These are phyloP conservation scores for Drosophila santomea DNA, from an alignment of 1,140 invertebrate species.

Conservation along the genomic window DNA sequence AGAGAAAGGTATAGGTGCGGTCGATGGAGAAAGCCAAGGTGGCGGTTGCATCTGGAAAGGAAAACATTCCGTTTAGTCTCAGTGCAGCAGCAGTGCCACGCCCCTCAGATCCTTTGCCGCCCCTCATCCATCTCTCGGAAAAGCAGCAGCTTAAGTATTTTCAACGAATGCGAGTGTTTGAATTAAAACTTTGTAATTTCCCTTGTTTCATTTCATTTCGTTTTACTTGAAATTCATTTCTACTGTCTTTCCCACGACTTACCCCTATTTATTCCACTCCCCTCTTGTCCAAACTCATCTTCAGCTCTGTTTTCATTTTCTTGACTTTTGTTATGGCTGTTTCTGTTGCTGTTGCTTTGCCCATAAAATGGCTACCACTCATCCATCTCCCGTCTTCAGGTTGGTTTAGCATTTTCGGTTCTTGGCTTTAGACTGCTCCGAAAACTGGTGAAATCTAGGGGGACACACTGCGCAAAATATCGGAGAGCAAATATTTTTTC, in stretches of 20 bases:
- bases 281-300: slow-evolving; percentile 22
- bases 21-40: slow-evolving; percentile 20
- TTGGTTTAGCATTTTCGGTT: slow-evolving; percentile 54
- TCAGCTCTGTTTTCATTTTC: slow-evolving; percentile 54
- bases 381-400: slow-evolving; percentile 61
- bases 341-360: slow-evolving; percentile 25
- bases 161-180: slow-evolving; percentile 80
- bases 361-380: slow-evolving; percentile 60
- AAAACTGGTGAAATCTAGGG: slow-evolving; percentile 4
- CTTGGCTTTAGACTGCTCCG: slow-evolving; percentile 32
- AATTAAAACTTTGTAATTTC: slow-evolving; percentile 84
- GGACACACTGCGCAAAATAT: neutral
- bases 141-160: slow-evolving; percentile 79
- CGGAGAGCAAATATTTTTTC: no score
- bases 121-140: slow-evolving; percentile 24
- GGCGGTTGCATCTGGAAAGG: slow-evolving; percentile 49
- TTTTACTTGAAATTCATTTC: slow-evolving; percentile 80
- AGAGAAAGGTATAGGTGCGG: neutral
- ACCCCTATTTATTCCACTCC: slow-evolving; percentile 20
- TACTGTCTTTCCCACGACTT: slow-evolving; percentile 52
- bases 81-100: slow-evolving; percentile 22
- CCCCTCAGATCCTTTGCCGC: neutral
- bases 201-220: slow-evolving; percentile 83
- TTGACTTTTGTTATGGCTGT: slow-evolving; percentile 52
- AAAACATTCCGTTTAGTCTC: slow-evolving; percentile 67